A percentile compares a stretch with the other conserved stretches of the same genome.
Evolutionary conservation across 2,888 invertebrate species (phyloP).

Genomic region (Hetaerina titia): DNA sequence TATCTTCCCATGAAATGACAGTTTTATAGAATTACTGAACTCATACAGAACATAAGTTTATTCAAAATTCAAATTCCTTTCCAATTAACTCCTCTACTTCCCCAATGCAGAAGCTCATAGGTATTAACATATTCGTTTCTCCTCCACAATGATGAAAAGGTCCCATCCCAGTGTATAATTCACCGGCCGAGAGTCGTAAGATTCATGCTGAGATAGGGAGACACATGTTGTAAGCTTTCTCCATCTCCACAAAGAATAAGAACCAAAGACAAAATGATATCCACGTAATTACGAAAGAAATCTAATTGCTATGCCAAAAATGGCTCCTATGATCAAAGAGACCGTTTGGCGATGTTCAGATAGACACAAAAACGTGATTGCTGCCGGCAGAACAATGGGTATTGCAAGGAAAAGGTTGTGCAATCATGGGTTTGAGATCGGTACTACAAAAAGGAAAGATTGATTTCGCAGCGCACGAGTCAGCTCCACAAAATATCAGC

Average conservation of each 20-base stretch:
- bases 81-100: too few species aligned
- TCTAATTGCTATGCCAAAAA: background rate
- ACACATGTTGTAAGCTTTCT: background rate
- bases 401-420: background rate
- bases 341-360: background rate
- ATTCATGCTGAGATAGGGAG: background rate
- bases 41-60: too few species aligned
- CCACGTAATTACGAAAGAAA: background rate
- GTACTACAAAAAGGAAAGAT: background rate
- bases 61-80: too few species aligned
- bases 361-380: background rate
- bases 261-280: background rate
- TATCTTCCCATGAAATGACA: too few species aligned
- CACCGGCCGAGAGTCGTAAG: background rate
- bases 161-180: too few species aligned
- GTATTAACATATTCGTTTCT: too few species aligned
- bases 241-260: slow-evolving; percentile 8
- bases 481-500: background rate
- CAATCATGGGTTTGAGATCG: background rate
- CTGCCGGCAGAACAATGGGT: background rate
- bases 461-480: background rate
- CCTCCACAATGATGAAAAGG: too few species aligned
- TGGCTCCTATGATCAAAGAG: background rate
- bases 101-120: too few species aligned
- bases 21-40: too few species aligned